Conservation (phyloP, 2,888 invertebrate genomes). For the Ophion ellenae region DNA sequence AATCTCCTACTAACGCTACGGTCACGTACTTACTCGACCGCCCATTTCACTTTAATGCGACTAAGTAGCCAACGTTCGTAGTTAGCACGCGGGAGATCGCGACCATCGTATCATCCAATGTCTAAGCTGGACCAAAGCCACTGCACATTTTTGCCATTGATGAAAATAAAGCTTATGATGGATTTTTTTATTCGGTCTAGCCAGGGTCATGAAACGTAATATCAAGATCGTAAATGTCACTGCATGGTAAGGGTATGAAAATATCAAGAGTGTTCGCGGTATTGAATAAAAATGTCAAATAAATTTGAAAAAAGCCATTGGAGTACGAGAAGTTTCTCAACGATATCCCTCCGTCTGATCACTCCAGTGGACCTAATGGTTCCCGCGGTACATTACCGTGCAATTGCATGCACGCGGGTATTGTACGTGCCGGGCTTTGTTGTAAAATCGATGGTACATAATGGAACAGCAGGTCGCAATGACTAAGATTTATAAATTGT, state of each 20-base stretch:
- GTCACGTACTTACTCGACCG: conserved; percentile 29
- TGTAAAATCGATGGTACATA: not conserved
- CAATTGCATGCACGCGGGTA: conserved; percentile 9
- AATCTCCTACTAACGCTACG: not conserved
- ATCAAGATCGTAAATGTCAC: too few species aligned
- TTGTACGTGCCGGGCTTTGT: conserved; percentile 4
- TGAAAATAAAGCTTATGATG: not conserved
- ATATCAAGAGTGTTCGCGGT: not conserved
- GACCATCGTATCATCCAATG: conserved; percentile 50
- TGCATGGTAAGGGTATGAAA: not conserved
- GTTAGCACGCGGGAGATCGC: conserved; percentile 15
- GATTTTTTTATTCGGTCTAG: not conserved
- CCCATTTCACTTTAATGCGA: conserved; percentile 40
- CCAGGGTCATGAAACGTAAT: not conserved
- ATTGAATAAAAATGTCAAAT: not conserved
- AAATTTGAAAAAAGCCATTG: not conserved
- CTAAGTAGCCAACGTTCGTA: conserved; percentile 50
- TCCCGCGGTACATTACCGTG: conserved; percentile 12
- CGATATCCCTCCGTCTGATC: conserved; percentile 37
- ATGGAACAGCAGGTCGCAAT: not conserved
- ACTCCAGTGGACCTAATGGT: conserved; percentile 29
- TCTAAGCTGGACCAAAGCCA: conserved; percentile 12
- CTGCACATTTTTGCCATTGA: not conserved
- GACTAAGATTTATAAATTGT: not conserved
- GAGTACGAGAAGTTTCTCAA: conserved; percentile 1